Evolutionary conservation across 2,888 invertebrate species (phyloP).

Genomic region (Oligia latruncula): DNA sequence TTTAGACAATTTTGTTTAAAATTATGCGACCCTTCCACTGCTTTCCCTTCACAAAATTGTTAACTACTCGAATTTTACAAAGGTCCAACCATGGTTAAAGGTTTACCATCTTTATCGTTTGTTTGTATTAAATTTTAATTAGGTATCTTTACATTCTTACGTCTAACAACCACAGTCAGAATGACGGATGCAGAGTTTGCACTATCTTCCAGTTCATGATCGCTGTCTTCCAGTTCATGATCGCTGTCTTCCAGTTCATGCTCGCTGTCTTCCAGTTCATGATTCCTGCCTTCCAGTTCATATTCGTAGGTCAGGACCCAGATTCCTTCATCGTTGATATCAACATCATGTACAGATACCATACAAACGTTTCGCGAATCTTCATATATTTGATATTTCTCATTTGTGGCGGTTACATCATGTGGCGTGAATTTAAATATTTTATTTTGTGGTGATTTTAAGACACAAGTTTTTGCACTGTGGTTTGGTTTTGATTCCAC

Average conservation of each 20-base stretch:
- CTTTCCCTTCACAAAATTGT: too few species aligned
- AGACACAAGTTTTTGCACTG: conserved; percentile 9
- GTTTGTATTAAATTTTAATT: not conserved
- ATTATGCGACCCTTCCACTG: not conserved
- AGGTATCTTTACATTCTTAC: conserved; percentile 32
- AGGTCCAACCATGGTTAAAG: too few species aligned
- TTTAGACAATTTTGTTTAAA: not conserved
- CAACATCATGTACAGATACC: conserved; percentile 23
- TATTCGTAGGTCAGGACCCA: conserved; percentile 41
- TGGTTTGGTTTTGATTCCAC: not conserved
- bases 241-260: too few species aligned
- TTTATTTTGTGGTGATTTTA: conserved; percentile 23
- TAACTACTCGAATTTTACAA: not conserved
- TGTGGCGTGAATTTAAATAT: conserved; percentile 24
- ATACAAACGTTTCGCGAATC: not conserved
- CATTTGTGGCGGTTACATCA: not conserved
- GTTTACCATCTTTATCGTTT: not conserved
- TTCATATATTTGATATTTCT: conserved; percentile 31
- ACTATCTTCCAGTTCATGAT: not conserved
- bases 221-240: too few species aligned
- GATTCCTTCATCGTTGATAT: conserved; percentile 39
- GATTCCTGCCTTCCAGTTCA: not conserved
- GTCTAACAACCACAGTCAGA: conserved; percentile 19
- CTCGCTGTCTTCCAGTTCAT: too few species aligned
- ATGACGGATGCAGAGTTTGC: not conserved